Evolutionary conservation across 2,888 invertebrate genomes (phyloP), one percentile per base, ranked within the genome.

Genomic region (Cataglyphis albicans): DNA sequence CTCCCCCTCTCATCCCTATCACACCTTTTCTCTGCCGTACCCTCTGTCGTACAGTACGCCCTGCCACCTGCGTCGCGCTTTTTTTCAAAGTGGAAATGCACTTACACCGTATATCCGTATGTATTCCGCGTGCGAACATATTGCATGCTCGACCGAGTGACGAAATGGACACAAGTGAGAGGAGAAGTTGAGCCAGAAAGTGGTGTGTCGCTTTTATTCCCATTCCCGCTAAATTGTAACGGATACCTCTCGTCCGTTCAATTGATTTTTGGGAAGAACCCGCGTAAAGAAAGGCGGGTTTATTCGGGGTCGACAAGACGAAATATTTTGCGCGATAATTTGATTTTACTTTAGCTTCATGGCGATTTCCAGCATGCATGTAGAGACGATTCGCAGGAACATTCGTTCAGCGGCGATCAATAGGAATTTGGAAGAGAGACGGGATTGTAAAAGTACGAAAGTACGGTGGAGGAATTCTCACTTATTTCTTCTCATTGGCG

Each of bases 21-120:
- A n/a, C n/a, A n/a, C n/a, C n/a, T 52, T 52, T n/a, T 52, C n/a
- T 52, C 38, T 41, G 10, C 18, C 29, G 29, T 29, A 29, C 29
- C 2, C 6, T 64, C 32, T 64, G 21, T 44, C 68, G 18, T 63
- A 68, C 29, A 18, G 41, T 18, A 63, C 64, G 68, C 61, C 61
- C 67, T 82, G 68, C 75, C 80, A 76, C 73, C 73, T 76, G 80
- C 84, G 82, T 76, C 81, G 52, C 64, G 65, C 59, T 75, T 84
- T 76, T 76, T 48, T 74, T 82, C 78, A 72, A 80, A 80, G 78
- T 61, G 44, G 35, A 80, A 80, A 80, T 70, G 59, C 59, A 70
- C 78, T 80, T 70, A 70, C 59, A 70, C 78, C 78, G 65, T 65
- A 38, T 38, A 48, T 48, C 5, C 44, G 67, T 29, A 57, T 32